Base-by-base conservation (phyloP, 2,888 invertebrate genomes). In the Aporophyla lueneburgensis region DNA sequence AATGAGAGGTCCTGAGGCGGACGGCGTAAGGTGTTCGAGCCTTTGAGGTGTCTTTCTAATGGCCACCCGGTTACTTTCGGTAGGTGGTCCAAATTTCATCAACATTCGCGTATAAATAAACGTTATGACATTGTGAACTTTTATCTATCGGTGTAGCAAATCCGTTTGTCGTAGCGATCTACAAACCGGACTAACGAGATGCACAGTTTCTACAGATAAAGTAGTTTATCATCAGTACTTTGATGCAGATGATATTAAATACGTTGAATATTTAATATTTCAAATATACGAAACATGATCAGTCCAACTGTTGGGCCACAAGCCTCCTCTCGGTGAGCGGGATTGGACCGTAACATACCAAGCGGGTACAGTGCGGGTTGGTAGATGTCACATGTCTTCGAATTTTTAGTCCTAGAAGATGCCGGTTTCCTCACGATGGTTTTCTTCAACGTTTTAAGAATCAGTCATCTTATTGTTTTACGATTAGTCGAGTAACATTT, bases 1-100 rank as follows among this genome's bases (percentile, higher is more conserved):
- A 81, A 51, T 81, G 21, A 70, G 53, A 59, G 40, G 43, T 58
- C 59, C 71, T 71, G 16, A 69, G 83, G 68, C 62, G 54, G 46
- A 27, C 16, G 43, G 33, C 43, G 9, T 81, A 85, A 74, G 59
- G 65, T 84, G 84, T 33, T 33, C 3, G 3, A 33, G 33, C 33
- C 33, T 83, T 70, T 58, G 62, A 66, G 27, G 40, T 62, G 49
- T 65, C 69, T 4, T 74, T 74, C 61, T 71, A 81, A 85, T 62
- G 65, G 53, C 61, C 66, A 62, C 75, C 62, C 16, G 54, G 67
- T 24, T 68, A 40, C 5, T 61, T 56, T 56, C 12, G 0, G 16
- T 56, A 14, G 59, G 84, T 61, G 65, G 80, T 33, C 59, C 9
- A 33, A 63, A 51, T 43, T 58, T 63, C 10, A 3, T 1, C n/a